Percentiles rank a stretch among this genome's conserved stretches.
Evolutionary conservation across 2,113 vertebrate genomes (phyloP).

Genomic region (Lonchura striata): DNA sequence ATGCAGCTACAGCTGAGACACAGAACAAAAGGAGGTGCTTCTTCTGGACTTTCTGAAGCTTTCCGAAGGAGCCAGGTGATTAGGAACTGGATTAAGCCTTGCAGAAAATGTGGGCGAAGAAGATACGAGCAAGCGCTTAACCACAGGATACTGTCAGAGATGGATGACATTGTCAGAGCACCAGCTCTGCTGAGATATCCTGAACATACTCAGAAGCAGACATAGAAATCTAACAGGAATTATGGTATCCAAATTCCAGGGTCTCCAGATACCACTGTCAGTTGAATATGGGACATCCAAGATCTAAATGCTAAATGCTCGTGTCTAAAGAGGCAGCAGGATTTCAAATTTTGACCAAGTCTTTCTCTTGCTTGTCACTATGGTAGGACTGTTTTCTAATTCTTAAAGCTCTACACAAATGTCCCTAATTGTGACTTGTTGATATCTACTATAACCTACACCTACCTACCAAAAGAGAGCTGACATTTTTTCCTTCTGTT

Average conservation of each 20-base stretch:
- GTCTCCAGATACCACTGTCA: neutral
- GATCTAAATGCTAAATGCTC: neutral
- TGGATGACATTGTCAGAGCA: neutral
- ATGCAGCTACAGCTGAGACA: neutral
- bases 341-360: neutral
- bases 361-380: neutral
- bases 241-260: neutral
- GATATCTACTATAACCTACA: neutral
- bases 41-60: neutral
- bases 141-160: neutral
- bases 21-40: neutral
- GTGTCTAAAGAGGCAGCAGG: neutral
- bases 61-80: neutral
- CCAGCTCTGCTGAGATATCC: neutral
- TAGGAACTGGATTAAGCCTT: neutral
- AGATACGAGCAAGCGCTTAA: fast-evolving
- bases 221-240: neutral
- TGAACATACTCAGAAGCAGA: neutral
- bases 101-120: neutral
- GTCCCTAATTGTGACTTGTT: neutral
- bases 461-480: neutral
- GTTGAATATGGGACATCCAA: neutral
- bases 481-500: neutral
- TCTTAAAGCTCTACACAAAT: neutral
- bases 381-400: neutral